phyloP scores from a whole-genome alignment of 2,888 invertebrate species.

The Diarsia rubi region DNA sequence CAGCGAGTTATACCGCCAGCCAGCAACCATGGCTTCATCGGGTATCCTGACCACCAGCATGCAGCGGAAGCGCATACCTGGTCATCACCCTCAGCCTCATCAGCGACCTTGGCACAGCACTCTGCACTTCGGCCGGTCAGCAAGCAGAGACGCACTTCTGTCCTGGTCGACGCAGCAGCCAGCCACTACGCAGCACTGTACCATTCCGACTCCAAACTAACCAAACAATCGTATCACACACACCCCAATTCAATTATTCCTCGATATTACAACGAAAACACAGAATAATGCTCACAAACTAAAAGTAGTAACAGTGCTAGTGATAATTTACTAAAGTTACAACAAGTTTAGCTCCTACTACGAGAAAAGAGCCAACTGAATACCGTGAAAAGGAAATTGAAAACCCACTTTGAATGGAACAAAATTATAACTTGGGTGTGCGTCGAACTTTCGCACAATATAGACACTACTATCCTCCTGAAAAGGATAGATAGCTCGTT shows the following conservation, averaged over 20 bases:
- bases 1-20: too few relatives aligned
- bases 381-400: slow-evolving; percentile 36
- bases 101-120: too few relatives aligned
- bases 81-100: too few relatives aligned
- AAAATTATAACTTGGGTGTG: slow-evolving; percentile 28
- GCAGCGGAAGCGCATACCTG: too few relatives aligned
- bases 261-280: slow-evolving; percentile 4
- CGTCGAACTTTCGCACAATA: neutral
- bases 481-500: neutral
- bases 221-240: neutral
- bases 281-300: slow-evolving; percentile 28
- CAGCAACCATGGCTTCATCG: too few relatives aligned
- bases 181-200: too few relatives aligned
- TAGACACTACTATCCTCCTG: neutral
- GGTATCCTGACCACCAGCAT: too few relatives aligned
- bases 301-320: neutral
- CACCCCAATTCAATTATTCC: slow-evolving; percentile 19
- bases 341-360: slow-evolving; percentile 17
- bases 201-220: too few relatives aligned
- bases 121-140: too few relatives aligned
- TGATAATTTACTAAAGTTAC: slow-evolving; percentile 31
- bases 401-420: slow-evolving; percentile 15
- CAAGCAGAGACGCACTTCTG: too few relatives aligned
- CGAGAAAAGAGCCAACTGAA: slow-evolving; percentile 9
- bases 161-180: too few relatives aligned